Evolutionary conservation across 2,888 invertebrate species (phyloP).

Genomic region (Tetranychus truncatus): DNA sequence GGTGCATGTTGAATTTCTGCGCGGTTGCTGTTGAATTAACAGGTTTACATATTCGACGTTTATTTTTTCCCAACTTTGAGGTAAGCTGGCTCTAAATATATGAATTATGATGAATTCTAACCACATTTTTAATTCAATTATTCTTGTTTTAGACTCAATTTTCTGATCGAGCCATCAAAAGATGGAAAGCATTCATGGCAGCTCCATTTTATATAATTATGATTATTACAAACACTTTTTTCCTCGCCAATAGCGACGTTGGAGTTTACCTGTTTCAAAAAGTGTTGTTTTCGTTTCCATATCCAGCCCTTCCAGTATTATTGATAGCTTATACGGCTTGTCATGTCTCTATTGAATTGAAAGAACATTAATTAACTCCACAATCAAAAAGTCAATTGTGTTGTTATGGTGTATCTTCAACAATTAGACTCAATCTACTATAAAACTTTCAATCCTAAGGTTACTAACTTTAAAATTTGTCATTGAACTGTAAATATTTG

Average conservation of each 20-base stretch:
- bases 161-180: background rate
- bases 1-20: constrained; percentile 68
- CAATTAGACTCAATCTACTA: too few species aligned
- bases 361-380: background rate
- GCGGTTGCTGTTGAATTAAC: constrained; percentile 50
- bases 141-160: background rate
- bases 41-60: constrained; percentile 24
- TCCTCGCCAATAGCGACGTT: constrained; percentile 48
- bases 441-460: too few species aligned
- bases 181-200: constrained; percentile 41
- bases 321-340: constrained; percentile 41
- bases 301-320: constrained; percentile 31
- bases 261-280: constrained; percentile 50
- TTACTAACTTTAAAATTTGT: too few species aligned
- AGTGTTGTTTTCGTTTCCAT: constrained; percentile 33
- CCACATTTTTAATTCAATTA: too few species aligned
- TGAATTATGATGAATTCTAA: background rate
- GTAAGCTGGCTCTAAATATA: background rate
- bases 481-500: too few species aligned
- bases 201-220: constrained; percentile 58
- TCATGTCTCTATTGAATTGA: constrained; percentile 10
- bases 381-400: too few species aligned
- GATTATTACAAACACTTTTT: constrained; percentile 67
- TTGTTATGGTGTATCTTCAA: too few species aligned
- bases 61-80: background rate